phyloP scores from a whole-genome alignment of 2,888 invertebrate species.

The Rhyacophila evoluta region DNA sequence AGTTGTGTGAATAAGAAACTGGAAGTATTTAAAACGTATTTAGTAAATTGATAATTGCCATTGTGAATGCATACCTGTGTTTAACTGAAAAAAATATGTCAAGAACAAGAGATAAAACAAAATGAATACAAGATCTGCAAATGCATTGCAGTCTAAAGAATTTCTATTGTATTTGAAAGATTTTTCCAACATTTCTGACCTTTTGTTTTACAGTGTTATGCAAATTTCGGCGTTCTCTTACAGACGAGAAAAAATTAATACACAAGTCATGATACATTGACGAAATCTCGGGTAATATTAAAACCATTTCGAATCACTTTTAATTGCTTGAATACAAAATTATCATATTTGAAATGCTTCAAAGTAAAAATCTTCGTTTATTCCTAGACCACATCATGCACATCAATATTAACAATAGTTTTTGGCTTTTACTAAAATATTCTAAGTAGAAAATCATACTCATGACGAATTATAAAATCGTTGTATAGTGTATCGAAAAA shows the following conservation, averaged over 20 bases:
- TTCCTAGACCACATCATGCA: no score
- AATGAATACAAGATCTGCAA: background rate
- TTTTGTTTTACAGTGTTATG: background rate
- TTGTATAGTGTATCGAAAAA: no score
- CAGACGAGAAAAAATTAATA: background rate
- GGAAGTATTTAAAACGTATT: background rate
- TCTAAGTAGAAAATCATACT: no score
- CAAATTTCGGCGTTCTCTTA: constrained; percentile 4
- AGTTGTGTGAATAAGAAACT: background rate
- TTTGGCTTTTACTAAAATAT: no score
- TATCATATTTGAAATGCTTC: background rate
- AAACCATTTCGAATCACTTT: background rate
- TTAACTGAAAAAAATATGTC: background rate
- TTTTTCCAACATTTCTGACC: background rate
- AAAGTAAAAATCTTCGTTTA: background rate
- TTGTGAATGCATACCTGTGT: background rate
- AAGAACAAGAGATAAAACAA: background rate
- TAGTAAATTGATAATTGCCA: background rate
- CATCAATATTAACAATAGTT: no score
- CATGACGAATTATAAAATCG: no score
- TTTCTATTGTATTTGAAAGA: background rate
- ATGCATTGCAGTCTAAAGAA: background rate
- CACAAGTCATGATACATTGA: background rate
- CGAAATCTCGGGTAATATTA: background rate
- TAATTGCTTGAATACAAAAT: background rate